These are phyloP conservation scores for Mimumesa dahlbomi DNA, from an alignment of 2,888 invertebrate species.

Conservation along the genomic window DNA sequence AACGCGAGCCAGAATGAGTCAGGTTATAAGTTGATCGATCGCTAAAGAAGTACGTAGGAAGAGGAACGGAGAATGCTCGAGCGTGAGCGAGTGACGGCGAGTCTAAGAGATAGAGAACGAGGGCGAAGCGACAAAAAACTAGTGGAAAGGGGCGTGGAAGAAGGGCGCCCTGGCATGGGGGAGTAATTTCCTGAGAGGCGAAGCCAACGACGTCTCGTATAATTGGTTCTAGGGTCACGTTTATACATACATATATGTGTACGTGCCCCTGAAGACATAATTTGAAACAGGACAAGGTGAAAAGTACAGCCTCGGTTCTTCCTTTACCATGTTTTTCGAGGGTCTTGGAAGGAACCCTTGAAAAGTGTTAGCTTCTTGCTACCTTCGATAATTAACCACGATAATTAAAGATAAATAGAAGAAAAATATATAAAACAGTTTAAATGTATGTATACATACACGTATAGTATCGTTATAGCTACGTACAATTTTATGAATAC, in stretches of 20 bases:
- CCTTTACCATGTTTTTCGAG: no score
- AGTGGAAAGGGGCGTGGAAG: slow-evolving; percentile 21
- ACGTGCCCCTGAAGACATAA: slow-evolving; percentile 1
- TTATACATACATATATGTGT: background rate
- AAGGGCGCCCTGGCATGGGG: slow-evolving; percentile 15
- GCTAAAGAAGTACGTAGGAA: slow-evolving; percentile 11
- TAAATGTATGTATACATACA: no score
- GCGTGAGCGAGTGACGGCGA: background rate
- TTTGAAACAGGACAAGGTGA: background rate
- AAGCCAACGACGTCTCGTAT: slow-evolving; percentile 43
- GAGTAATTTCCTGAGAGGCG: slow-evolving; percentile 47
- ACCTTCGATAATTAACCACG: no score
- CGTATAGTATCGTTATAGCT: no score
- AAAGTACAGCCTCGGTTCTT: background rate
- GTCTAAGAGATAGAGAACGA: background rate
- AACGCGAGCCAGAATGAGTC: slow-evolving; percentile 35
- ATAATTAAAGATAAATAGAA: no score
- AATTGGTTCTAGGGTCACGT: slow-evolving; percentile 45
- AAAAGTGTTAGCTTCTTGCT: no score
- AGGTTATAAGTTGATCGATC: slow-evolving; percentile 36
- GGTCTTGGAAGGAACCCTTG: no score
- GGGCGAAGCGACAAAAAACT: slow-evolving; percentile 16
- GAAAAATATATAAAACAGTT: no score
- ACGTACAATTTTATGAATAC: no score
- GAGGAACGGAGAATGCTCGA: background rate